These are phyloP conservation scores for Seladonia tumulorum DNA, from an alignment of 2,888 invertebrate species.

Conservation along the genomic window DNA sequence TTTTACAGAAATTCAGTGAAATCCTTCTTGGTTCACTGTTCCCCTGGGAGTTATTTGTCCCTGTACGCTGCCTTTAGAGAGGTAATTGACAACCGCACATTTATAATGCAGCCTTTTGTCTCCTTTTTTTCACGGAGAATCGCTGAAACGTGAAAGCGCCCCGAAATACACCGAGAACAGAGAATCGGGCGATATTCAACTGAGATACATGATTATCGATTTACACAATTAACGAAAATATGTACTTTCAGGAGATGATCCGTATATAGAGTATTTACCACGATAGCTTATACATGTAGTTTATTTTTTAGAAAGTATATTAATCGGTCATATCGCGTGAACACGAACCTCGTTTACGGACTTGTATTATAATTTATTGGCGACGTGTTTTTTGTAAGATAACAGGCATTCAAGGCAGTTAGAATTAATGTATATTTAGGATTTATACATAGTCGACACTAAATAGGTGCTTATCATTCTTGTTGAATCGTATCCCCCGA, in stretches of 20 bases:
- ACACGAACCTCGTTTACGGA: slow-evolving; percentile 57
- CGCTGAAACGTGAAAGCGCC: neutral
- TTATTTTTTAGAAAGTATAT: slow-evolving; percentile 66
- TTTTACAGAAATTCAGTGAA: slow-evolving; percentile 18
- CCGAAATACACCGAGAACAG: neutral
- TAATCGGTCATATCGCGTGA: slow-evolving; percentile 58
- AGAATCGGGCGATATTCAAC: neutral
- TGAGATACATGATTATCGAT: neutral
- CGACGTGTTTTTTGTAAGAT: slow-evolving; percentile 71
- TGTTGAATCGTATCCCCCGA: slow-evolving; percentile 53
- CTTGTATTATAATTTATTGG: slow-evolving; percentile 73
- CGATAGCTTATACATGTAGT: slow-evolving; percentile 51
- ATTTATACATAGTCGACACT: slow-evolving; percentile 66
- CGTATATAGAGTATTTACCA: slow-evolving; percentile 50
- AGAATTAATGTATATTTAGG: slow-evolving; percentile 69
- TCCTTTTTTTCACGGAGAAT: slow-evolving; percentile 8
- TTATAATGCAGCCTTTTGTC: slow-evolving; percentile 53
- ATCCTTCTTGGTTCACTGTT: slow-evolving; percentile 29
- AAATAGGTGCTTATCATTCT: slow-evolving; percentile 69
- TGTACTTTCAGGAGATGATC: slow-evolving; percentile 19
- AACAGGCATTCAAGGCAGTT: slow-evolving; percentile 63
- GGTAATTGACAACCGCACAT: slow-evolving; percentile 43
- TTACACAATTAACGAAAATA: neutral
- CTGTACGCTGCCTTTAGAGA: slow-evolving; percentile 18
- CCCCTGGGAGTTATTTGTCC: slow-evolving; percentile 19